These are phyloP conservation scores for Sinocyclocheilus anophthalmus DNA, from an alignment of 2,113 vertebrate species.

Conservation along the genomic window DNA sequence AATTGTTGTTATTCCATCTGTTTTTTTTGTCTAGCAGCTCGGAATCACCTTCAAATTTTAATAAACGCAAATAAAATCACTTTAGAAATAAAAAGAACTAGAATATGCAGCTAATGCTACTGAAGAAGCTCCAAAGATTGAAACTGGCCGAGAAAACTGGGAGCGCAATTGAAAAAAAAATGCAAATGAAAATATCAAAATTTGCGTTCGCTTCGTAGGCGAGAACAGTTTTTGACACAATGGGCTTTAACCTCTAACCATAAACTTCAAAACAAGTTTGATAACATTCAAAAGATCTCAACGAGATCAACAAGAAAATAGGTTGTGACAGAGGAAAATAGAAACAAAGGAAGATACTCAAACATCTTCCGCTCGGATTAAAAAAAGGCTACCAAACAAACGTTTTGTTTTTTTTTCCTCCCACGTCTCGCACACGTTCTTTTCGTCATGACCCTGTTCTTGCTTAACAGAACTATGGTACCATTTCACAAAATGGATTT, in stretches of 20 bases:
- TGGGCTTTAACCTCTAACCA: conserved; percentile 69
- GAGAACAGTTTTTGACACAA: conserved; percentile 59
- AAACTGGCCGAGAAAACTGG: conserved; percentile 70
- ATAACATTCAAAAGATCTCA: conserved; percentile 83
- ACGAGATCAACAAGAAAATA: conserved; percentile 82
- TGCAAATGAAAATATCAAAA: conserved; percentile 36
- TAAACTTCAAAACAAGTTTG: conserved; percentile 93
- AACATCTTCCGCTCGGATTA: conserved; percentile 49
- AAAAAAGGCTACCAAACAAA: conserved; percentile 45
- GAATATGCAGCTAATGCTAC: conserved; percentile 53
- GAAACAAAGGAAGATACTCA: conserved; percentile 48
- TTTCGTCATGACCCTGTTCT: conserved; percentile 34
- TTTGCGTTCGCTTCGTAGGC: conserved; percentile 55
- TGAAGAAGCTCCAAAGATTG: conserved; percentile 48
- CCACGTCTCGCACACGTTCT: conserved; percentile 19
- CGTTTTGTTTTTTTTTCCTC: not conserved
- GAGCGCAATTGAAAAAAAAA: conserved; percentile 4
- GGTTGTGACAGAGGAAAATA: conserved; percentile 48
- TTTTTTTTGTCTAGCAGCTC: conserved; percentile 79
- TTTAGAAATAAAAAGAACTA: conserved; percentile 78
- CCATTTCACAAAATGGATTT: conserved; percentile 26
- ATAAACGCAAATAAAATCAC: conserved; percentile 77
- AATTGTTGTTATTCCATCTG: conserved; percentile 62
- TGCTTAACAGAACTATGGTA: conserved; percentile 44
- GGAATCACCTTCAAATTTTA: conserved; percentile 82